Conservation (phyloP, 2,797 vertebrate species). For the Todus mexicanus region DNA sequence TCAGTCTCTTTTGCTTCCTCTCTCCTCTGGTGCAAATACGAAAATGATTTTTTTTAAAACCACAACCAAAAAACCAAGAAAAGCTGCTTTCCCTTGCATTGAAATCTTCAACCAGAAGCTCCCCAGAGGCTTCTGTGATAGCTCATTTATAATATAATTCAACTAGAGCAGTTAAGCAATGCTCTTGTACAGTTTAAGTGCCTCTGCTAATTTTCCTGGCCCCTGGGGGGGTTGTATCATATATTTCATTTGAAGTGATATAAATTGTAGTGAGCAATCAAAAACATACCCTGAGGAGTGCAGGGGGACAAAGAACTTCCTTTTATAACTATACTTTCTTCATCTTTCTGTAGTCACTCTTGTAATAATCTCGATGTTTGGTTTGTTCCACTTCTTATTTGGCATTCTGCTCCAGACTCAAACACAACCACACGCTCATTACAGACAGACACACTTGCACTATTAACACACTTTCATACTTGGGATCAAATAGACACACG, state of each 20-base stretch:
- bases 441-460: not conserved
- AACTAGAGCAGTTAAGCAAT: slow-evolving; percentile 43
- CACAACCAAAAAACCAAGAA: not conserved
- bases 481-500: not conserved
- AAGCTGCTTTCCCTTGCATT: not conserved
- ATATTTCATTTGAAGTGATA: slow-evolving; percentile 51
- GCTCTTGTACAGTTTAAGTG: slow-evolving; percentile 5
- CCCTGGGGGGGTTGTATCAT: not conserved
- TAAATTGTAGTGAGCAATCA: slow-evolving; percentile 45
- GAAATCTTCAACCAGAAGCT: slow-evolving; percentile 45
- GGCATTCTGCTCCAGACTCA: slow-evolving; percentile 21
- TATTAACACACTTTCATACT: not conserved
- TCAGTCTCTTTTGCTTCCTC: not conserved
- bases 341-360: not conserved
- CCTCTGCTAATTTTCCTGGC: slow-evolving; percentile 21
- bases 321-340: not conserved
- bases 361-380: not conserved
- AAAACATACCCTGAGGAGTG: slow-evolving; percentile 18
- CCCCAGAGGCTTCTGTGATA: slow-evolving; percentile 36
- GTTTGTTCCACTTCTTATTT: slow-evolving; percentile 40
- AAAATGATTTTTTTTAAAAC: not conserved
- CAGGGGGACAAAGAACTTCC: slow-evolving; percentile 32
- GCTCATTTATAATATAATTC: slow-evolving; percentile 59
- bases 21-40: not conserved
- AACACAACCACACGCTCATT: not conserved